phyloP scores from a whole-genome alignment of 2,888 invertebrate species.

The Drosophila flavopinicola region DNA sequence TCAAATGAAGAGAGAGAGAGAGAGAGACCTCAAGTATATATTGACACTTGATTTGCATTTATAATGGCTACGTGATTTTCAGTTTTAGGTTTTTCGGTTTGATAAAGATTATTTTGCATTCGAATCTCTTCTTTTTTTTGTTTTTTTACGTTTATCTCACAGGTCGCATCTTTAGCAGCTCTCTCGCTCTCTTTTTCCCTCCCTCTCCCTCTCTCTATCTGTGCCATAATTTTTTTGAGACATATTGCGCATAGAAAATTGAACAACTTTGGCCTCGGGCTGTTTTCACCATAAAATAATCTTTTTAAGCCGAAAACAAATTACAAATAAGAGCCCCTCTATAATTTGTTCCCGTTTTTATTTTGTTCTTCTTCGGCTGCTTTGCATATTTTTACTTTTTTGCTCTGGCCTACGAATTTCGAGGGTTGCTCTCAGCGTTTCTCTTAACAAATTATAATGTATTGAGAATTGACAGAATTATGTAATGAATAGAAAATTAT shows the following conservation, averaged over 20 bases:
- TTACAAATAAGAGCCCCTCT: constrained; percentile 59
- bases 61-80: constrained; percentile 76
- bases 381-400: constrained; percentile 46
- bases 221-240: constrained; percentile 42
- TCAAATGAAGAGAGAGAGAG: constrained; percentile 46
- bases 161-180: constrained; percentile 7
- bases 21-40: constrained; percentile 42
- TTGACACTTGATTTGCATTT: constrained; percentile 80
- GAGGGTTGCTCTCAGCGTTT: constrained; percentile 47
- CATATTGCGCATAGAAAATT: constrained; percentile 82
- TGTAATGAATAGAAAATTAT: constrained; percentile 84
- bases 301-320: constrained; percentile 80
- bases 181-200: not conserved
- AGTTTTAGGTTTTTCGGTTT: constrained; percentile 6
- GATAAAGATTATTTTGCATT: constrained; percentile 14
- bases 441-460: constrained; percentile 81
- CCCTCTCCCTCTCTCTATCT: too few species aligned
- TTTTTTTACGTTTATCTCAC: constrained; percentile 31
- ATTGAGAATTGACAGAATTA: constrained; percentile 83
- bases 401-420: not conserved
- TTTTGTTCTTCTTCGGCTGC: constrained; percentile 18
- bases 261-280: constrained; percentile 51
- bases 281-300: constrained; percentile 78
- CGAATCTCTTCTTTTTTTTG: not conserved
- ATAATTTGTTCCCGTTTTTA: constrained; percentile 60